A percentile compares a stretch with the other conserved stretches of the same genome.
Evolutionary conservation across 2,113 vertebrate genomes (phyloP).

Genomic region (Spea bombifrons): DNA sequence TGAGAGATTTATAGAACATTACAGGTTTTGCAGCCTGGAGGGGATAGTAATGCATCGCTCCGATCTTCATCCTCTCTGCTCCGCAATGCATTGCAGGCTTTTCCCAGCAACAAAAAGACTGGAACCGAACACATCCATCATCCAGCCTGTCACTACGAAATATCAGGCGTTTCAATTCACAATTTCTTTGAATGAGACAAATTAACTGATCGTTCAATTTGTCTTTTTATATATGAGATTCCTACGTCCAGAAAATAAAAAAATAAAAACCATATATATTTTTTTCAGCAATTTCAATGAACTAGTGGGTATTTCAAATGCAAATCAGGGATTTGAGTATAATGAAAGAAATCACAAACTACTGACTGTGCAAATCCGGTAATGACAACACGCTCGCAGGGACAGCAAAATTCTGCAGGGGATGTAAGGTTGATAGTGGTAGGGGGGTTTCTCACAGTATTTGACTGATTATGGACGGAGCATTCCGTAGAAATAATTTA

Average conservation of each 20-base stretch:
- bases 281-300: constrained; percentile 13
- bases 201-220: constrained; percentile 21
- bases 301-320: constrained; percentile 32
- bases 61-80: background rate
- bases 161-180: background rate
- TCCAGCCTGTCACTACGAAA: background rate
- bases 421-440: background rate
- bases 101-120: background rate
- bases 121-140: constrained; percentile 27
- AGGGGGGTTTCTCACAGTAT: background rate
- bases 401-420: constrained; percentile 1
- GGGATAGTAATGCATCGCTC: background rate
- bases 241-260: background rate
- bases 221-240: constrained; percentile 15
- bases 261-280: background rate
- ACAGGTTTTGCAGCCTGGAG: background rate
- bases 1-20: constrained; percentile 3
- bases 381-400: constrained; percentile 4
- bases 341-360: background rate
- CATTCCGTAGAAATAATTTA: background rate
- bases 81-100: background rate
- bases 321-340: constrained; percentile 20
- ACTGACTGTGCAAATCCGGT: constrained; percentile 22
- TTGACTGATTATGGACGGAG: background rate
- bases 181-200: background rate